Evolutionary conservation across 2,113 vertebrate genomes (phyloP).

Genomic region (Corythoichthys haematopterus): DNA sequence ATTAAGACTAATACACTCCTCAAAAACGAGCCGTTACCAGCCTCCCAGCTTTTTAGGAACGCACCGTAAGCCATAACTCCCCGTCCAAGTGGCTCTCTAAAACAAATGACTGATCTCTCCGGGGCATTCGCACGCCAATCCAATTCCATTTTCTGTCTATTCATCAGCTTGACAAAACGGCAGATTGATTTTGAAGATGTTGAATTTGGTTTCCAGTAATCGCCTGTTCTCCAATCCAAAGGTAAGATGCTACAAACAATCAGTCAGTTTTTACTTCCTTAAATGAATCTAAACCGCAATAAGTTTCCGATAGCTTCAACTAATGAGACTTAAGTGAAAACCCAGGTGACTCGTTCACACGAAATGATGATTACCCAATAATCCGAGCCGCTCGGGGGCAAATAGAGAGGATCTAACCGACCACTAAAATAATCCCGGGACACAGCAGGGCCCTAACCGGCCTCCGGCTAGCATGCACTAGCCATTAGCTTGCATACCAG

Average conservation of each 20-base stretch:
- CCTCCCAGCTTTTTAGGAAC: background rate
- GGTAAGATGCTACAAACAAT: background rate
- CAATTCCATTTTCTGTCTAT: constrained; percentile 60
- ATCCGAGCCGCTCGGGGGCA: constrained; percentile 57
- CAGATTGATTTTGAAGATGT: background rate
- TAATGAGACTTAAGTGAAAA: constrained; percentile 22
- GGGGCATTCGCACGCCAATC: constrained; percentile 57
- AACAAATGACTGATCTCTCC: constrained; percentile 63
- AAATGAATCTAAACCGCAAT: background rate
- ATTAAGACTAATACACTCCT: background rate
- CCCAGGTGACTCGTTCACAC: constrained; percentile 55
- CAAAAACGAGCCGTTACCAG: too few relatives aligned
- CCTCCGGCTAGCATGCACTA: constrained; percentile 60
- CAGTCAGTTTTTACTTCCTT: background rate
- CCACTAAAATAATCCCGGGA: constrained; percentile 68
- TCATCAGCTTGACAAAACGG: constrained; percentile 56
- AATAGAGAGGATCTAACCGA: constrained; percentile 53
- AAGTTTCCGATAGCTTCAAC: background rate
- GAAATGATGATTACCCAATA: constrained; percentile 63
- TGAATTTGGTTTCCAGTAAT: background rate
- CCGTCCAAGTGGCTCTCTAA: constrained; percentile 5
- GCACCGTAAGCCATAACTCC: background rate
- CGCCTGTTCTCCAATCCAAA: background rate
- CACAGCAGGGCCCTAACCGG: constrained; percentile 56
- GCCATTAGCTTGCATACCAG: constrained; percentile 63